Conservation (phyloP, 2,888 invertebrate species). For the Tipula lateralis region DNA sequence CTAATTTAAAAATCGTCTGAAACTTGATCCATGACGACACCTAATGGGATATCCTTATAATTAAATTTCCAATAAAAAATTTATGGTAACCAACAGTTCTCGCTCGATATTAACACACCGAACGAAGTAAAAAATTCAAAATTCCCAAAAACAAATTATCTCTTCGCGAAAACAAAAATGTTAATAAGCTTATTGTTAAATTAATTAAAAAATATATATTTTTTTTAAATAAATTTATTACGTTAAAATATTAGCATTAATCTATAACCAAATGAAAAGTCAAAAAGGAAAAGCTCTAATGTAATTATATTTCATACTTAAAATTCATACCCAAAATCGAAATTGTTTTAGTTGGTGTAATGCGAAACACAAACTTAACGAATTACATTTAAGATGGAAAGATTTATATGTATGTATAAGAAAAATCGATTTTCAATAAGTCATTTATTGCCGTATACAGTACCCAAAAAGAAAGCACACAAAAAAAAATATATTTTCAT, state of each 20-base stretch:
- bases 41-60: neutral
- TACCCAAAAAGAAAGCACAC: neutral
- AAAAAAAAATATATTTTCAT: too few relatives aligned
- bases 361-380: neutral
- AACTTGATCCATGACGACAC: neutral
- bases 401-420: neutral
- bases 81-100: neutral
- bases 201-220: neutral
- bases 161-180: neutral
- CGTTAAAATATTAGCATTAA: slow-evolving; percentile 19
- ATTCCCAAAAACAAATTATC: neutral
- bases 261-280: slow-evolving; percentile 13
- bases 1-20: neutral
- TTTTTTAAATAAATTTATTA: slow-evolving; percentile 8
- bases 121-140: neutral
- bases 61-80: neutral
- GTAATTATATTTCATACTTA: neutral
- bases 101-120: neutral
- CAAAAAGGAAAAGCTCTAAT: slow-evolving; percentile 19
- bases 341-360: neutral
- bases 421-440: slow-evolving; percentile 13
- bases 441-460: slow-evolving; percentile 1
- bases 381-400: neutral
- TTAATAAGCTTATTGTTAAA: slow-evolving; percentile 15
- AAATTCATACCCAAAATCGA: neutral